Evolutionary conservation across 2,797 vertebrate species (phyloP), one percentile per base, ranked within the genome.

Genomic region (Tenualosa thibaudeaui): DNA sequence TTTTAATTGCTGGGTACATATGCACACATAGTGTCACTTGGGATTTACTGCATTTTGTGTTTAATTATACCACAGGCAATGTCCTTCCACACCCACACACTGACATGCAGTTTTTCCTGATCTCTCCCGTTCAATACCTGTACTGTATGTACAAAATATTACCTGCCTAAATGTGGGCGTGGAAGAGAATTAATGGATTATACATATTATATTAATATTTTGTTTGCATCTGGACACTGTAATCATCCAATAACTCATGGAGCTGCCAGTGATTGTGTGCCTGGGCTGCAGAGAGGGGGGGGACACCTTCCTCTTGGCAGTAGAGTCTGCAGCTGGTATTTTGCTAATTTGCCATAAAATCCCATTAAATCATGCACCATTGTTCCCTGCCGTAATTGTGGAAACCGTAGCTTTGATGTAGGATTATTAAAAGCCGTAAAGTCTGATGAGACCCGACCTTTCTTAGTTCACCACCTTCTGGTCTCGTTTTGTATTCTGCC

Each of bases 1-100:
- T 86, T 90, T 89, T 94, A 92, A 93, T 94, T 93, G 88, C 88
- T 89, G 84, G 37, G 86, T 90, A 84, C 89, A 90, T 86, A 89
- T 90, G 89, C 85, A 90, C 91, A 90, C 87, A 90, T 87, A 89
- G 84, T 89, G 90, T 90, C 90, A 93, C 82, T 84, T 86, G 84
- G 85, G 90, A 94, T 93, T 86, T 87, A 90, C 37, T 89, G 84
- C 82, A 87, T 89, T 92, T 40, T 89, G 84, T 82, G 60, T 89
- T 91, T 91, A 92, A 92, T 92, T 91, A 89, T 84, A 82, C 88
- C 88, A 89, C 85, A 89, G 90, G 90, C 91, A 89, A 86, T 85
- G 46, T 89, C 82, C 88, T 91, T 90, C 85, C 84, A 83, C 86
- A 88, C 84, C 86, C 86, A 86, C 84, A 90, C 89, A 92, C 87